Evolutionary conservation across 2,797 vertebrate genomes (phyloP), one percentile per base, ranked within the genome.

Genomic region (Xenopus petersii): DNA sequence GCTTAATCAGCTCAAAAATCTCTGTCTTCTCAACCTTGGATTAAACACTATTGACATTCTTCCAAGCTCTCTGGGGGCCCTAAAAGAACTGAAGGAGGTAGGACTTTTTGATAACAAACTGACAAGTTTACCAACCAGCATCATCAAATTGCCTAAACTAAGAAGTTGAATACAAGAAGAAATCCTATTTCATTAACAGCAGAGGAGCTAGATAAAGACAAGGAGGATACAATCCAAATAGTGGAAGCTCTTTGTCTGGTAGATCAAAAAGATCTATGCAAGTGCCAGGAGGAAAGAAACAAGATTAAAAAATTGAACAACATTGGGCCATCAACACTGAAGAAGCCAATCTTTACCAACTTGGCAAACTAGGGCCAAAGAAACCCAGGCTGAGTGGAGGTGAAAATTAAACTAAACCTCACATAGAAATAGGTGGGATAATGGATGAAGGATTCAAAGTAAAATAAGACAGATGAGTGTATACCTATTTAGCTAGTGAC

Each of bases 41-140:
- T 81, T 99, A 83, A 99, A 99, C 80, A 82, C 84, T 3, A 87
- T 99, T 65, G 92, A 96, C 2, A 81, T 64, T 0, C 82, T 98
- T 61, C 95, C 96, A 12, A 81, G 89, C 42, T 88, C 86, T 0
- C 84, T 97, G 74, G 91, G 83, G 0, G 75, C 81, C 0, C 83
- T 98, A 42, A 88, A 82, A 30, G 90, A 88, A 75, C 93, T 99
- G 3, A 85, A 83, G 7, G 94, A 98, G 74, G 80, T 99, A 6
- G 91, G 92, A 15, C 85, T 98, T 15, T 93, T 95, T 51, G 96
- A 99, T 82, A 99, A 99, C 17, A 79, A 86, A 55, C 88, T 99
- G 66, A 90, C 73, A 5, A 55, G 42, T 10, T 82, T 94, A 16
- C 98, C 97, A 0, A 86, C 87, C 17, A 93, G 88, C 62, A 80